A percentile compares a stretch with the other conserved stretches of the same genome.
These are phyloP conservation scores for Spatula clypeata DNA, from an alignment of 2,797 vertebrate species.

Conservation along the genomic window DNA sequence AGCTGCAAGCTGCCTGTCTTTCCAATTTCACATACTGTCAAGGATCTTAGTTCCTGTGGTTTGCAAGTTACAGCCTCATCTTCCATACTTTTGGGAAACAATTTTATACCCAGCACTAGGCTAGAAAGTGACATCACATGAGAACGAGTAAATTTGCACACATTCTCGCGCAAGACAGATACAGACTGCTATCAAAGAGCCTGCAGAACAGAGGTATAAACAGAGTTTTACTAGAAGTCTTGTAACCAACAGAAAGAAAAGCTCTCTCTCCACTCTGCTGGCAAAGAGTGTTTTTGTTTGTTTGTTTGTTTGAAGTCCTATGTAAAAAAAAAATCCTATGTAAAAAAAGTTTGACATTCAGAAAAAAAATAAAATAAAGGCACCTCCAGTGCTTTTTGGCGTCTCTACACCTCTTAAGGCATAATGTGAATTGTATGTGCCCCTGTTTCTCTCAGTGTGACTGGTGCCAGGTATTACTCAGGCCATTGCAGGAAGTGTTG, in stretches of 20 bases:
- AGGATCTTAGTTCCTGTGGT: background rate
- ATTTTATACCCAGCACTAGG: background rate
- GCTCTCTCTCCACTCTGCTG: background rate
- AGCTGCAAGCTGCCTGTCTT: background rate
- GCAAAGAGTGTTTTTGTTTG: background rate
- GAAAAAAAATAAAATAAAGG: background rate
- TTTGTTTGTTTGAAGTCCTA: background rate
- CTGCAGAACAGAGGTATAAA: background rate
- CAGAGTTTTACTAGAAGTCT: background rate
- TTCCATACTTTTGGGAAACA: background rate
- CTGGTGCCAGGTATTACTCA: background rate
- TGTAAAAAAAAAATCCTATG: background rate
- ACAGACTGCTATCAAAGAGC: background rate
- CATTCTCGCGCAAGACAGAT: background rate
- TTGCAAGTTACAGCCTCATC: background rate
- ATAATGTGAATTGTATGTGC: accelerated
- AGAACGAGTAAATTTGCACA: background rate
- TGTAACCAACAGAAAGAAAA: background rate
- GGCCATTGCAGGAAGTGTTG: background rate
- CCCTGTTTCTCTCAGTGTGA: background rate
- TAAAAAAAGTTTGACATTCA: background rate
- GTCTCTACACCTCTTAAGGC: background rate
- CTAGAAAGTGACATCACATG: background rate
- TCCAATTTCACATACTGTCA: background rate
- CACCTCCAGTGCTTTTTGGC: background rate